Evolutionary conservation across 2,113 vertebrate species (phyloP), one percentile per base, ranked within the genome.

Genomic region (Mustela nigripes): DNA sequence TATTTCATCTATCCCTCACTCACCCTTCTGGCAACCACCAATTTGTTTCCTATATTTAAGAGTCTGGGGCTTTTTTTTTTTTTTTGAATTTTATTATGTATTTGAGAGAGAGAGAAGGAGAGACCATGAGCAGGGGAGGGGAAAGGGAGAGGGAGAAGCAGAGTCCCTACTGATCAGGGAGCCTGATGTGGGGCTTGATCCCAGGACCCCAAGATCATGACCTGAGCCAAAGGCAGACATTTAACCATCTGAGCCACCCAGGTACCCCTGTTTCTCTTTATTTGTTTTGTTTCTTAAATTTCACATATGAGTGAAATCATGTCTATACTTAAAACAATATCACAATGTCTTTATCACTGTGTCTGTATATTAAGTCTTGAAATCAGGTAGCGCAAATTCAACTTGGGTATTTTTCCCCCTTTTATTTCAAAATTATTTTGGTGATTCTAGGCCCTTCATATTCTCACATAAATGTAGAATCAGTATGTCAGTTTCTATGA

Each of bases 391-490:
- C 24, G 2, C 24, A 81, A 16, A 26, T 86, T 45, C 39, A 50
- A 39, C 24, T 82, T 74, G 39, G 9, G 26, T 76, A 39, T 50
- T 76, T 39, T 15, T 6, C 10, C 53, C n/a, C n/a, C n/a, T 82
- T 83, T 62, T 62, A 12, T 76, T 76, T 45, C 36, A 74, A 81
- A 93, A 82, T 69, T 67, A 82, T 71, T 91, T 45, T 91, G 33
- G 58, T 63, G n/a, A 78, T 63, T 73, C 14, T 65, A 36, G 39
- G 22, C 11, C 31, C 63, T 88, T 71, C n/a, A 71, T 26, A 24
- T 53, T 92, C 83, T 74, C 11, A 82, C 73, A 50, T 87, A 87
- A 67, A 60, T 92, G 48, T 76, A 69, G 15, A 91, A 62, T 89
- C 60, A 89, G 19, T 89, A 28, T 48, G 31, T 93, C 50, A 28